phyloP scores from a whole-genome alignment of 2,797 vertebrate species.

The Echeneis naucrates region DNA sequence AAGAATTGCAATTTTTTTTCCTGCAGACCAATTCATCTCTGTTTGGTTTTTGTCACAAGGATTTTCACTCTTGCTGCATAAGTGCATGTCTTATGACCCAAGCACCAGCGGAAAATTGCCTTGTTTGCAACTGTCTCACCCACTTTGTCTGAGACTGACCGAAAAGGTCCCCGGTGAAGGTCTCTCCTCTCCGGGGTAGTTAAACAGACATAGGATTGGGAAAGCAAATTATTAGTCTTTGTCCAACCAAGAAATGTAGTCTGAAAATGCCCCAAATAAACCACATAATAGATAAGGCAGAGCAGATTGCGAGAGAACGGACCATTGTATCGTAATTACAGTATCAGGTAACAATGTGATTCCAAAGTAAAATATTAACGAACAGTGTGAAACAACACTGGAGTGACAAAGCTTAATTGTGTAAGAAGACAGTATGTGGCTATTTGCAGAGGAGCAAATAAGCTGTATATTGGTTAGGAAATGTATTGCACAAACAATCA shows the following conservation, averaged over 20 bases:
- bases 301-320: too few relatives aligned
- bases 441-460: not conserved
- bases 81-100: not conserved
- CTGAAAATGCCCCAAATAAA: too few relatives aligned
- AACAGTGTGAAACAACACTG: not conserved
- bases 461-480: not conserved
- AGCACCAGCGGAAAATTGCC: not conserved
- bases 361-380: not conserved
- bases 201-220: not conserved
- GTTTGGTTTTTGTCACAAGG: too few relatives aligned
- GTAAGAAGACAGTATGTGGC: not conserved
- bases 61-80: too few relatives aligned
- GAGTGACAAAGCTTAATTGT: not conserved
- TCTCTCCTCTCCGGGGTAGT: too few relatives aligned
- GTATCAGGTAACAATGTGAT: not conserved
- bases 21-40: too few relatives aligned
- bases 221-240: not conserved
- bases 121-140: not conserved
- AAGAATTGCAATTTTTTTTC: too few relatives aligned
- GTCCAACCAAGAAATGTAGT: too few relatives aligned
- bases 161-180: too few relatives aligned
- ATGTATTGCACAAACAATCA: not conserved
- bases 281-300: too few relatives aligned
- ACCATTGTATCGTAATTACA: too few relatives aligned
- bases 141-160: not conserved